Base-by-base conservation (phyloP, 1,140 invertebrate genomes). In the Lethocerus indicus region DNA sequence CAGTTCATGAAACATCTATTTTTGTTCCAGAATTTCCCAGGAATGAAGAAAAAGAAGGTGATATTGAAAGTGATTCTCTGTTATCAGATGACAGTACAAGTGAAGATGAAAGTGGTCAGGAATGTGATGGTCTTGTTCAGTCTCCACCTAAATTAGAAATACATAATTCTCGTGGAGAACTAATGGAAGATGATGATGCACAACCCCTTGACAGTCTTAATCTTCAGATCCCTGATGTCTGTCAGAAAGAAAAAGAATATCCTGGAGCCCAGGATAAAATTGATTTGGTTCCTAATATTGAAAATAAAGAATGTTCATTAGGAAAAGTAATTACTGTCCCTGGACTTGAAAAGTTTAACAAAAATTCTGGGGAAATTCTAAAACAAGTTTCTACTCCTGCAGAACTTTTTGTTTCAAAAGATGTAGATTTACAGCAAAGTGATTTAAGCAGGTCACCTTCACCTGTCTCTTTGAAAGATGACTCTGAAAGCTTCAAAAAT, bases 1-100 rank as follows among this genome's bases (percentile, higher is more conserved):
- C 74, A 1, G 60, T 71, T 0, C 71, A 78, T 47, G 75, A 78
- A 59, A 75, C 73, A 0, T 70, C 70, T 0, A 75, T 76, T 18
- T 64, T 76, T 26, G 75, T 79, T 0, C 75, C 76, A 1, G 69
- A 78, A 49, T 74, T 80, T 20, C 69, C 76, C 18, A 78, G 76
- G 75, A 59, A 53, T 14, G 64, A 63, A 21, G 63, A 59, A 32
- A 71, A 67, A 37, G 57, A 64, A 21, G 59, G 64, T 3, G 67
- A 69, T 29, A 67, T 66, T 0, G 71, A 76, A 50, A 78, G 70
- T 21, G 77, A 78, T 62, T 80, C 75, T 0, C 60, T 78, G 14
- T 74, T 73, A 0, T 74, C 73, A n/a, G 2, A 64, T 57, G 40
- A 60, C 62, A n/a, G 60, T 42, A 5, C 63, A 63, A 47, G 45